Percentiles rank a stretch among this genome's conserved stretches.
Conservation (phyloP, 2,888 invertebrate genomes). For the Zaprionus obscuricornis region DNA sequence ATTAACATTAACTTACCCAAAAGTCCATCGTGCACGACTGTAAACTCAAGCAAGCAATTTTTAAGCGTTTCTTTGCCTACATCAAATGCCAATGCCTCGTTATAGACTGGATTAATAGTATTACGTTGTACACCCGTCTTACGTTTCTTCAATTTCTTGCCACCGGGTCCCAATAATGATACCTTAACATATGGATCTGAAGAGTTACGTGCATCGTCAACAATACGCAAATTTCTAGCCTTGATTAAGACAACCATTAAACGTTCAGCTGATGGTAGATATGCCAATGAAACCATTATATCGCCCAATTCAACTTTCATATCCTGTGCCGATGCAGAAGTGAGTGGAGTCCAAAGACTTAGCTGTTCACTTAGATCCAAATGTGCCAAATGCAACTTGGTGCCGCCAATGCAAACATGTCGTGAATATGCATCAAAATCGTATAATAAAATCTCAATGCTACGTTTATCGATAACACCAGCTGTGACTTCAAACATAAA, state of each 20-base stretch:
- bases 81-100: constrained; percentile 97
- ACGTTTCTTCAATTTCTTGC: constrained; percentile 95
- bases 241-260: constrained; percentile 96
- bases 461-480: constrained; percentile 84
- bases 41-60: constrained; percentile 85
- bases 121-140: constrained; percentile 95
- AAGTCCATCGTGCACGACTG: constrained; percentile 86
- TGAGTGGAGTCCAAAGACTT: constrained; percentile 85
- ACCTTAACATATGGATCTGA: constrained; percentile 98
- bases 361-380: constrained; percentile 86
- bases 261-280: constrained; percentile 94
- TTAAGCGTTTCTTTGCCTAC: constrained; percentile 88
- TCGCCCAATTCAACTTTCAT: constrained; percentile 93
- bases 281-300: constrained; percentile 95
- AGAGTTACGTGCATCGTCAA: constrained; percentile 95
- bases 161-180: constrained; percentile 93
- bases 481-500: constrained; percentile 87
- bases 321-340: constrained; percentile 84
- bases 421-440: constrained; percentile 87
- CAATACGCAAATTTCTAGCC: constrained; percentile 94
- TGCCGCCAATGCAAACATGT: constrained; percentile 87
- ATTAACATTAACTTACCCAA: constrained; percentile 81
- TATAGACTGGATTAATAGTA: constrained; percentile 94
- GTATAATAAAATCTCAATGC: constrained; percentile 86
- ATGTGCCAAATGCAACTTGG: constrained; percentile 85